Percentiles rank a stretch among this genome's conserved stretches.
Evolutionary conservation across 2,888 invertebrate species (phyloP).

Genomic region (Drepanosiphum platanoidis): DNA sequence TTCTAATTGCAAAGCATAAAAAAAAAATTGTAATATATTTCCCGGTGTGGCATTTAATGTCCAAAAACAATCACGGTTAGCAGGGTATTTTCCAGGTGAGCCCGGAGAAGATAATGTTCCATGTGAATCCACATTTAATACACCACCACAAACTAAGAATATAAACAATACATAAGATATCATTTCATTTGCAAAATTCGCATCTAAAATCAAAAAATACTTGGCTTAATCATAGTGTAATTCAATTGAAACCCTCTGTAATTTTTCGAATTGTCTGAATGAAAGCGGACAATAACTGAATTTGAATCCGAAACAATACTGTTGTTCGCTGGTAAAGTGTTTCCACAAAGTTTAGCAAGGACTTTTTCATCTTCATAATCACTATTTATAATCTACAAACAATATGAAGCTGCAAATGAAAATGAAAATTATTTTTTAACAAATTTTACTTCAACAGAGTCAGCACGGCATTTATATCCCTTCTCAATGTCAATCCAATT

Average conservation of each 20-base stretch:
- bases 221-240: constrained; percentile 80
- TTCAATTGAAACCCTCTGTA: constrained; percentile 80
- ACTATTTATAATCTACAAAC: constrained; percentile 13
- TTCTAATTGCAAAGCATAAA: constrained; percentile 77
- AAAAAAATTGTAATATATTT: constrained; percentile 83
- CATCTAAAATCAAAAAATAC: constrained; percentile 66
- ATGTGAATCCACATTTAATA: constrained; percentile 71
- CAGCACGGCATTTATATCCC: constrained; percentile 74
- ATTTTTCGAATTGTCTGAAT: constrained; percentile 75
- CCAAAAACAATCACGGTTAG: constrained; percentile 86
- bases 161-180: not conserved
- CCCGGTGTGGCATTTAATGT: constrained; percentile 74
- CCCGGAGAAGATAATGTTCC: constrained; percentile 88
- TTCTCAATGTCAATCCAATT: constrained; percentile 79
- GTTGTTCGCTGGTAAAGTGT: constrained; percentile 73
- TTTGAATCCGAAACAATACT: constrained; percentile 80
- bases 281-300: constrained; percentile 82
- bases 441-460: constrained; percentile 75
- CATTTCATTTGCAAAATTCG: no score
- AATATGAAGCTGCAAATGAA: not conserved
- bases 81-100: constrained; percentile 87
- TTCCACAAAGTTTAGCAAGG: constrained; percentile 64
- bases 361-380: constrained; percentile 14
- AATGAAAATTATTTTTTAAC: not conserved
- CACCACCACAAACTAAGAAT: constrained; percentile 75